phyloP scores from a whole-genome alignment of 2,113 vertebrate species.

The Catharus fuscescens region DNA sequence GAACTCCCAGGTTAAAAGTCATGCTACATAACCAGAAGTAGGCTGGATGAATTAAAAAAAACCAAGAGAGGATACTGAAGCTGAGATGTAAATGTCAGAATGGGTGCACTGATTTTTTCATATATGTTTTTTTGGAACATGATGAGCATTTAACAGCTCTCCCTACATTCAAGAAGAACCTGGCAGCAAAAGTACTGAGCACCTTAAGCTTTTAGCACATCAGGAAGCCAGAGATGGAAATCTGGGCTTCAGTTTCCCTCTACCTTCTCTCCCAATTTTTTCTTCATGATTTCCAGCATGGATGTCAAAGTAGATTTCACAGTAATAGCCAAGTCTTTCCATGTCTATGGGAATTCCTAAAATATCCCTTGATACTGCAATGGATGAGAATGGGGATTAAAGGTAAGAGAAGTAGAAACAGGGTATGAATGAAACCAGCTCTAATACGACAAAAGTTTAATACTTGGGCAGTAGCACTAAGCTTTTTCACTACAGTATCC shows the following conservation, averaged over 20 bases:
- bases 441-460: neutral
- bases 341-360: neutral
- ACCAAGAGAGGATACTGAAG: neutral
- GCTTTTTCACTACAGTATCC: neutral
- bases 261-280: neutral
- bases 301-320: neutral
- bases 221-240: neutral
- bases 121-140: neutral
- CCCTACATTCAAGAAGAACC: neutral
- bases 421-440: neutral
- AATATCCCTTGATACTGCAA: neutral
- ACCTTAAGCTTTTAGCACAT: neutral
- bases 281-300: neutral
- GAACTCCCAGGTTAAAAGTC: neutral
- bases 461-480: neutral
- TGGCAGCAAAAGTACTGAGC: neutral
- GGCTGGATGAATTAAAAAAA: neutral
- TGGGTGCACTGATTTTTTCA: neutral
- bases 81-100: neutral
- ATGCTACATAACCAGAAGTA: neutral
- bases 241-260: neutral
- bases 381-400: neutral
- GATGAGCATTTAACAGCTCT: neutral
- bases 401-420: neutral
- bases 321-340: neutral